A percentile compares a stretch with the other conserved stretches of the same genome.
Conservation (phyloP, 2,113 vertebrate species). For the Microtus oregoni region DNA sequence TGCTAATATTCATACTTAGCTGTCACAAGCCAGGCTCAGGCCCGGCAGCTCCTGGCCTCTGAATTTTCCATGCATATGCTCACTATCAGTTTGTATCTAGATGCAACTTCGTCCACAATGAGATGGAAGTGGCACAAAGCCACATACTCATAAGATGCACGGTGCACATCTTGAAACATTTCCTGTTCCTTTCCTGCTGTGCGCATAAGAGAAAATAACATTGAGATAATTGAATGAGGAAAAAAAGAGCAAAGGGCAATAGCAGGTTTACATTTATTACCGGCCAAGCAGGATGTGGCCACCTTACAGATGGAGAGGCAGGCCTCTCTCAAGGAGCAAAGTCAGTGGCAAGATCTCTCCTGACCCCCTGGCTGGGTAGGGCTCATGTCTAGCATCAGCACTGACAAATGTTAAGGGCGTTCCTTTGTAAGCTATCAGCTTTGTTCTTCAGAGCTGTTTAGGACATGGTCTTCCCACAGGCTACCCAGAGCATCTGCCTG, state of each 20-base stretch:
- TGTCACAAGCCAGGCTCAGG: neutral
- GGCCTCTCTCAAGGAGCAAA: neutral
- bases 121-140: neutral
- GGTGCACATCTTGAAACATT: neutral
- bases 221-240: neutral
- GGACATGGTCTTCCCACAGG: neutral
- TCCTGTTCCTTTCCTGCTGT: neutral
- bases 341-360: neutral
- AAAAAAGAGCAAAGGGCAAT: neutral
- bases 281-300: neutral
- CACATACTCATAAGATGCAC: neutral
- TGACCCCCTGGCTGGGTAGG: neutral
- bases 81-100: neutral
- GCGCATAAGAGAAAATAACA: neutral
- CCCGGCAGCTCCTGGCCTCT: neutral
- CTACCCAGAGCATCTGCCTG: neutral
- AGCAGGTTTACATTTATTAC: neutral
- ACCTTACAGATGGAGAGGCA: too few species aligned
- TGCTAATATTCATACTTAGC: neutral
- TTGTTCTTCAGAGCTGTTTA: neutral
- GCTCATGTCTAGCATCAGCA: neutral
- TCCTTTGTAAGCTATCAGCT: neutral
- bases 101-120: neutral
- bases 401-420: too few species aligned
- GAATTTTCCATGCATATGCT: neutral